Evolutionary conservation across 2,797 vertebrate genomes (phyloP).

Genomic region (Gymnocypris eckloni): DNA sequence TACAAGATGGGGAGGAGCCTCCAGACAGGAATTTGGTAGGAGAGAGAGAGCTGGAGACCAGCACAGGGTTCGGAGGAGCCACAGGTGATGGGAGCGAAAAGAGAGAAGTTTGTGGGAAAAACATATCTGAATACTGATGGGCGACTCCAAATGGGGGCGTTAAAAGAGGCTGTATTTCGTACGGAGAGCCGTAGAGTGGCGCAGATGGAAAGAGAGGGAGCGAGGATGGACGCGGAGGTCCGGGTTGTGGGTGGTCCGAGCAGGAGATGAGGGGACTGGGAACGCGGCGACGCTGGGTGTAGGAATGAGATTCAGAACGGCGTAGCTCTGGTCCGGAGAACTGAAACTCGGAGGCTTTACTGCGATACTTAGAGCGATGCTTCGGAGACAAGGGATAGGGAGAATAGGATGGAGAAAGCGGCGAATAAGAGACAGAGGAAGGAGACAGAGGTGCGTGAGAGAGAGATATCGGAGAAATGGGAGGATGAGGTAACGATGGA

Average conservation of each 20-base stretch:
- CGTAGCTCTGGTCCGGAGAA: constrained; percentile 75
- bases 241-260: constrained; percentile 83
- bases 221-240: constrained; percentile 84
- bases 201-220: constrained; percentile 81
- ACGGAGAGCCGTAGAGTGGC: constrained; percentile 83
- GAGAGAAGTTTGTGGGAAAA: constrained; percentile 72
- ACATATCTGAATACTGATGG: constrained; percentile 78
- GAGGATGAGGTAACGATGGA: constrained; percentile 44
- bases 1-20: constrained; percentile 81
- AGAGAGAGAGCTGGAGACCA: constrained; percentile 84
- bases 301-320: constrained; percentile 69
- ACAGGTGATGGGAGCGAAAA: constrained; percentile 77
- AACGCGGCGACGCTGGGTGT: constrained; percentile 81
- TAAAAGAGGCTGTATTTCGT: constrained; percentile 85
- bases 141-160: constrained; percentile 80
- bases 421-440: constrained; percentile 69
- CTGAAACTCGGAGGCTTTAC: constrained; percentile 80
- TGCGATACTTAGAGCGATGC: constrained; percentile 80
- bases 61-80: constrained; percentile 71
- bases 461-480: constrained; percentile 58
- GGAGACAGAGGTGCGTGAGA: constrained; percentile 60
- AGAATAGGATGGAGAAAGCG: constrained; percentile 80
- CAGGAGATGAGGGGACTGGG: constrained; percentile 90
- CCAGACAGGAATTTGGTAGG: constrained; percentile 85
- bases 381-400: constrained; percentile 84